Evolutionary conservation across 1,140 invertebrate species (phyloP).

Genomic region (Ips nitidus): DNA sequence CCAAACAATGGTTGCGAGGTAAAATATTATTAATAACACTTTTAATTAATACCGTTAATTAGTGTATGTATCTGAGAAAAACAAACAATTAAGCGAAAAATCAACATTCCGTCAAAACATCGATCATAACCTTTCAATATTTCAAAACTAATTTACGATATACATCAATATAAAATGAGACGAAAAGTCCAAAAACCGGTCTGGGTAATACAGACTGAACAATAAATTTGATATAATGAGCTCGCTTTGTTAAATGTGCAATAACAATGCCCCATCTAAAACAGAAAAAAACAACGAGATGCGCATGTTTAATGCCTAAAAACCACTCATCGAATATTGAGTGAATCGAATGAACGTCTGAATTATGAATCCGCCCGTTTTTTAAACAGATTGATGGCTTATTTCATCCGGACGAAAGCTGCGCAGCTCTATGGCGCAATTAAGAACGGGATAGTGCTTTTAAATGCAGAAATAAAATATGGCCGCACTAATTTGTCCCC

Average conservation of each 20-base stretch:
- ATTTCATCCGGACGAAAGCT: neutral
- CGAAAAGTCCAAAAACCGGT: neutral
- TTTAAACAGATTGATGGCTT: slow-evolving; percentile 3
- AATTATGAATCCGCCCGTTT: slow-evolving; percentile 8
- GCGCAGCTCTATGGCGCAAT: no score
- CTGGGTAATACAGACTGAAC: neutral
- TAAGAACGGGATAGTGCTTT: no score
- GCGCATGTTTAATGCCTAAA: slow-evolving; percentile 7
- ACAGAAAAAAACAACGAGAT: slow-evolving; percentile 5
- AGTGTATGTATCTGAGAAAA: no score
- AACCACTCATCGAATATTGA: slow-evolving; percentile 5
- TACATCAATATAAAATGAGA: neutral
- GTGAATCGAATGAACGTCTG: neutral
- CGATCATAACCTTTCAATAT: neutral
- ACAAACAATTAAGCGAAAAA: no score
- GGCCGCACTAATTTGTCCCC: no score
- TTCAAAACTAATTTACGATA: neutral
- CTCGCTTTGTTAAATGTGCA: neutral
- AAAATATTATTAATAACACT: no score
- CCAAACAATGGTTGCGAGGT: no score
- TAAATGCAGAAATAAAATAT: no score
- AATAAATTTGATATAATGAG: slow-evolving; percentile 1
- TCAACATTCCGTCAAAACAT: no score
- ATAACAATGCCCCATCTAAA: neutral
- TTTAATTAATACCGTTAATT: no score